These are phyloP conservation scores for Azorinus chamasolen DNA, from an alignment of 2,888 invertebrate genomes.

Conservation along the genomic window DNA sequence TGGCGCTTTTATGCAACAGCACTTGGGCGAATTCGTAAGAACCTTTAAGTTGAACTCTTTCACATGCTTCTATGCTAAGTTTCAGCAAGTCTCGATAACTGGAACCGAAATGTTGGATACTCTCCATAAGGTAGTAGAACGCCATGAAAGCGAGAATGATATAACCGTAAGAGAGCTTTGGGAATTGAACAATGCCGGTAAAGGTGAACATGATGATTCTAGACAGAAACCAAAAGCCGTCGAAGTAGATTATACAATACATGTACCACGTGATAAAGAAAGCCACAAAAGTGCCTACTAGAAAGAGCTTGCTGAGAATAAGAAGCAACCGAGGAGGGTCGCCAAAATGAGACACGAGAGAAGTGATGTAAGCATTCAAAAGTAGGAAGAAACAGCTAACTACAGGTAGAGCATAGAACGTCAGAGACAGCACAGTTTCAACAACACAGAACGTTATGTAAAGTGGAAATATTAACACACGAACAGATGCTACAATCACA, in stretches of 20 bases:
- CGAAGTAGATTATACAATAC: slow-evolving; percentile 50
- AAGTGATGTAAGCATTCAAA: slow-evolving; percentile 21
- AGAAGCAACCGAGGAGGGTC: not conserved
- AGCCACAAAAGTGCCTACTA: not conserved
- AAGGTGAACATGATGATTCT: slow-evolving; percentile 51
- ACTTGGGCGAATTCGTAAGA: not conserved
- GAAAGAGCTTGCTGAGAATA: slow-evolving; percentile 9
- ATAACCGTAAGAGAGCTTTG: slow-evolving; percentile 48
- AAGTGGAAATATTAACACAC: not conserved
- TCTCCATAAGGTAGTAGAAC: slow-evolving; percentile 45
- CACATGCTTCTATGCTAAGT: slow-evolving; percentile 34
- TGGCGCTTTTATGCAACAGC: slow-evolving; percentile 22
- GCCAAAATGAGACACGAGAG: not conserved
- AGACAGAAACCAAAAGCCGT: slow-evolving; percentile 51
- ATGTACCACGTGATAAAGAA: slow-evolving; percentile 46
- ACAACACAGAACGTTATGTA: slow-evolving; percentile 30
- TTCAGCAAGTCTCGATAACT: slow-evolving; percentile 37
- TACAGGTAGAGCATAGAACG: slow-evolving; percentile 42
- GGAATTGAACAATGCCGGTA: slow-evolving; percentile 44
- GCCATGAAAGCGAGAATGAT: slow-evolving; percentile 51
- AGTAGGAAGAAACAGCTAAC: slow-evolving; percentile 34
- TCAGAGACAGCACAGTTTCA: slow-evolving; percentile 13
- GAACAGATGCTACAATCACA: not conserved
- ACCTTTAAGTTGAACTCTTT: not conserved
- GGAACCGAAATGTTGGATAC: slow-evolving; percentile 23